phyloP scores from a whole-genome alignment of 2,113 vertebrate genomes.

The Ovis canadensis region DNA sequence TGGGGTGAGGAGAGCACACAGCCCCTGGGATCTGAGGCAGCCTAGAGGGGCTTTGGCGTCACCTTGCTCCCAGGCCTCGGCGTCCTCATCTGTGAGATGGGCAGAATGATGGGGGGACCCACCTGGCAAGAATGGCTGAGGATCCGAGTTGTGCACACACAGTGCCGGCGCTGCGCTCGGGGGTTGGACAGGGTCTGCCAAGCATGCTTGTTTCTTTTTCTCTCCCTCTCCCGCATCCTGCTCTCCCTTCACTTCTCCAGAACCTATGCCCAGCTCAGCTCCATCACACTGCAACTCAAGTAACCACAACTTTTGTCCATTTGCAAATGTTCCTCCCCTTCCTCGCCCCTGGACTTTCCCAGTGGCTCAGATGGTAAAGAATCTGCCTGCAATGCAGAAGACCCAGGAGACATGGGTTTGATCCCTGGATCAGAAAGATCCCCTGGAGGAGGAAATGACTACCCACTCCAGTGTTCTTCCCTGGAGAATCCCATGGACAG shows the following conservation, averaged over 20 bases:
- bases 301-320: not conserved
- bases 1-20: not conserved
- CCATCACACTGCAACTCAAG: not conserved
- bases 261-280: not conserved
- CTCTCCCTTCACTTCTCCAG: not conserved
- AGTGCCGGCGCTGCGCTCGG: accelerated
- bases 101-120: not conserved
- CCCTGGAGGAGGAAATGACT: not conserved
- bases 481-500: not conserved
- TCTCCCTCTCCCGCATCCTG: not conserved
- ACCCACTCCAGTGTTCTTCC: not conserved
- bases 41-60: not conserved
- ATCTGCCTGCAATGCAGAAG: not conserved
- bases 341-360: not conserved
- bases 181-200: not conserved
- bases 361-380: not conserved
- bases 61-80: not conserved
- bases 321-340: not conserved
- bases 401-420: not conserved
- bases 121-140: not conserved
- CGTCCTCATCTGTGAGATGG: not conserved
- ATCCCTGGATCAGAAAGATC: not conserved
- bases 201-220: not conserved
- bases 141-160: accelerated
- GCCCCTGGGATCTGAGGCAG: not conserved